These are phyloP conservation scores for Cosmia pyralina DNA, from an alignment of 2,888 invertebrate genomes.

Conservation along the genomic window DNA sequence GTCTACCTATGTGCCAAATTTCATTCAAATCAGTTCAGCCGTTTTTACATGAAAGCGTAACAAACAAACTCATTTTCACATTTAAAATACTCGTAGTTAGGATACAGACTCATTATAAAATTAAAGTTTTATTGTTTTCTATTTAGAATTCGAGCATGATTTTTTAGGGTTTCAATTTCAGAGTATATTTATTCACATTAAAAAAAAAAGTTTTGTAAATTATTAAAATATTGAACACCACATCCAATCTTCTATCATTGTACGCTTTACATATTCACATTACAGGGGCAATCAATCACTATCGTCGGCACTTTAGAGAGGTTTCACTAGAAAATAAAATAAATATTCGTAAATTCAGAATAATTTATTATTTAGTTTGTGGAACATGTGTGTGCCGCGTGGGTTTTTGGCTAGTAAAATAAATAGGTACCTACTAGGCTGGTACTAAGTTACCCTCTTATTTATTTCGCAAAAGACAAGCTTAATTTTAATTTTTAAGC, in stretches of 20 bases:
- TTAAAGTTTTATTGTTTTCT: too few species aligned
- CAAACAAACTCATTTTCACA: too few species aligned
- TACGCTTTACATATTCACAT: constrained; percentile 49
- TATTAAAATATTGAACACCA: constrained; percentile 15
- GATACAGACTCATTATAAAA: too few species aligned
- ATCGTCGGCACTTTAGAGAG: constrained; percentile 44
- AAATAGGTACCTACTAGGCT: too few species aligned
- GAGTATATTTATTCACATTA: background rate
- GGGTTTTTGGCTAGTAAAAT: background rate
- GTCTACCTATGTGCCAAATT: too few species aligned
- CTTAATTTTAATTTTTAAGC: background rate
- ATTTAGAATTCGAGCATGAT: background rate
- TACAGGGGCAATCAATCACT: constrained; percentile 58
- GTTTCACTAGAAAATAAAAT: constrained; percentile 43
- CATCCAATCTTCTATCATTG: constrained; percentile 20
- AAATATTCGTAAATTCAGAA: constrained; percentile 14
- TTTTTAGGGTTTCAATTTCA: background rate
- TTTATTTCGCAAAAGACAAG: background rate
- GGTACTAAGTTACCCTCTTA: background rate
- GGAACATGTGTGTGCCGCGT: background rate
- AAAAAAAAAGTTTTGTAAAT: background rate
- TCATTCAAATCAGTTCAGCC: too few species aligned
- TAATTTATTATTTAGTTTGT: background rate
- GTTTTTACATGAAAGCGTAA: too few species aligned
- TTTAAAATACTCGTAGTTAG: too few species aligned